Evolutionary conservation across 2,888 invertebrate genomes (phyloP).

Genomic region (Meganola albula): DNA sequence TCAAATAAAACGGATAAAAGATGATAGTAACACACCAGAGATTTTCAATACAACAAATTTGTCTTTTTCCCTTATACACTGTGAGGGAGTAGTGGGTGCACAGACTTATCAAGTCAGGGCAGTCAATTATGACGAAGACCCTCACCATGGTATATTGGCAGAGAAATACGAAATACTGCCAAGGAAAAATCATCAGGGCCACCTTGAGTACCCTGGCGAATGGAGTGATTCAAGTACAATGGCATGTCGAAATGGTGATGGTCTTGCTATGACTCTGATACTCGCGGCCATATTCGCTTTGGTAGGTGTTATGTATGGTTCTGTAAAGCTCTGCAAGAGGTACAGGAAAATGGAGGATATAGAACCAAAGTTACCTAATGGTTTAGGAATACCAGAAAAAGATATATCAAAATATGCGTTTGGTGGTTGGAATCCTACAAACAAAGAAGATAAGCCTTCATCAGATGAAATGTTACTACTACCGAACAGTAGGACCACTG

Average conservation of each 20-base stretch:
- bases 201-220: conserved; percentile 45
- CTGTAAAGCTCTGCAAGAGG: conserved; percentile 76
- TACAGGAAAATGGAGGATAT: conserved; percentile 82
- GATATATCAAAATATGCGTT: conserved; percentile 62
- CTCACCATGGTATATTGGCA: conserved; percentile 45
- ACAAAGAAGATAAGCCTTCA: conserved; percentile 65
- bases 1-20: conserved; percentile 67
- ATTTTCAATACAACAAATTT: conserved; percentile 48
- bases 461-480: conserved; percentile 68
- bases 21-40: conserved; percentile 37
- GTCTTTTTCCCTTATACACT: conserved; percentile 37
- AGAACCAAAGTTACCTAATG: conserved; percentile 82
- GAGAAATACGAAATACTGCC: conserved; percentile 42
- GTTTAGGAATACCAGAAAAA: conserved; percentile 72
- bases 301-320: conserved; percentile 48
- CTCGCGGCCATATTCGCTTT: conserved; percentile 49
- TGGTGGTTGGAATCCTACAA: conserved; percentile 57
- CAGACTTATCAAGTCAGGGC: conserved; percentile 64
- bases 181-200: conserved; percentile 20
- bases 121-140: conserved; percentile 57
- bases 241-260: conserved; percentile 48
- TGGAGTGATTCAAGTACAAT: conserved; percentile 59
- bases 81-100: conserved; percentile 49
- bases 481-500: conserved; percentile 53
- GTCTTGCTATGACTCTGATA: conserved; percentile 50